Conservation (phyloP, 2,113 vertebrate species). For the Cottus gobio region DNA sequence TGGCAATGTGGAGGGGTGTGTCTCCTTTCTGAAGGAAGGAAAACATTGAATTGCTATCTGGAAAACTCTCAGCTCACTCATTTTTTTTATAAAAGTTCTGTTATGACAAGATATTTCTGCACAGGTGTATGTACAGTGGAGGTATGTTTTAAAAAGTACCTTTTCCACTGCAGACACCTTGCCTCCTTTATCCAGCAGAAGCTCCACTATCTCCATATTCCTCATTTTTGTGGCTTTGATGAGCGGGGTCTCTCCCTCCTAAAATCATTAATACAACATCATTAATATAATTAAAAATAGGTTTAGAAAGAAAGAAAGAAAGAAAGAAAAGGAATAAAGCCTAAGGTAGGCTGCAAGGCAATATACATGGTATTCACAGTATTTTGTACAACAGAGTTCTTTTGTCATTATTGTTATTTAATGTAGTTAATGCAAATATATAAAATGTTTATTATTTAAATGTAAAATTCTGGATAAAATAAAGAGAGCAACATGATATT, state of each 20-base stretch:
- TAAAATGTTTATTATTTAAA: background rate
- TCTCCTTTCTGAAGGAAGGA: constrained; percentile 90
- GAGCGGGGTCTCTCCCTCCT: constrained; percentile 97
- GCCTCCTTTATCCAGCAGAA: constrained; percentile 95
- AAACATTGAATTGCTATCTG: background rate
- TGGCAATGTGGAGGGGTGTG: constrained; percentile 96
- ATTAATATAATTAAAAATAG: too few relatives aligned
- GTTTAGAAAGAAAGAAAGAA: too few relatives aligned
- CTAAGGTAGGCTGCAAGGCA: background rate
- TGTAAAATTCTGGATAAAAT: too few relatives aligned
- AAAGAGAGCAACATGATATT: background rate
- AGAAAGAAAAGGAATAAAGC: too few relatives aligned
- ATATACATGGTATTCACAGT: background rate
- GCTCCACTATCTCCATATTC: constrained; percentile 97
- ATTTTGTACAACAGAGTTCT: background rate
- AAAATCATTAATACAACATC: constrained; percentile 22
- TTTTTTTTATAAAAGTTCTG: background rate
- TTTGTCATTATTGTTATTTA: background rate
- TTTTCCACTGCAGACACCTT: constrained; percentile 94
- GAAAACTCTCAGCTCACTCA: background rate
- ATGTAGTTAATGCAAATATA: background rate
- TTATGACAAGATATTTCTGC: background rate
- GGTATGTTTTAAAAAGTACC: constrained; percentile 78
- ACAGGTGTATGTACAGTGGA: background rate
- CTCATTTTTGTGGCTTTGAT: constrained; percentile 99